A percentile compares a stretch with the other conserved stretches of the same genome.
Conservation (phyloP, 2,797 vertebrate genomes). For the Jordanella pulchra region DNA sequence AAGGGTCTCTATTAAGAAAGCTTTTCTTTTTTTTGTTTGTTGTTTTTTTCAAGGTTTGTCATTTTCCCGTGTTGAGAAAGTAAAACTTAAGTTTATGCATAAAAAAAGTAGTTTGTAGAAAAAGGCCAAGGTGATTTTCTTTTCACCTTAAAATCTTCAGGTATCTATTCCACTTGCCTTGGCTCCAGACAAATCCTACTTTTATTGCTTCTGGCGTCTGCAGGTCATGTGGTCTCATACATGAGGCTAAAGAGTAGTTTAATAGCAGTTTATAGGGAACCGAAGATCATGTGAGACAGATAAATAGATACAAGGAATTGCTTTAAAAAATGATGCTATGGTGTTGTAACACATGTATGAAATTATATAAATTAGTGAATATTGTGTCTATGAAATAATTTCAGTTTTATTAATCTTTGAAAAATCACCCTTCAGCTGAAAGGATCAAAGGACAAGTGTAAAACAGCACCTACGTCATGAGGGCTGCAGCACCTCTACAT, state of each 20-base stretch:
- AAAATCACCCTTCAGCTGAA: slow-evolving; percentile 70
- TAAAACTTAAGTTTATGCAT: not conserved
- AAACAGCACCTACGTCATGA: slow-evolving; percentile 78
- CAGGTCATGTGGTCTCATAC: slow-evolving; percentile 65
- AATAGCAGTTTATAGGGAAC: not conserved
- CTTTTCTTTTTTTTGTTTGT: not conserved
- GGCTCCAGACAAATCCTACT: slow-evolving; percentile 67
- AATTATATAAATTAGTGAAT: slow-evolving; percentile 1
- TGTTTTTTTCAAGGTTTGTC: not conserved
- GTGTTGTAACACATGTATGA: not conserved
- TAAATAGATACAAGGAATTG: slow-evolving; percentile 31
- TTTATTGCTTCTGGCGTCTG: slow-evolving; percentile 79
- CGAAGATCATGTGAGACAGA: slow-evolving; percentile 8
- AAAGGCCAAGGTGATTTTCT: slow-evolving; percentile 47
- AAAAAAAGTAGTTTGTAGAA: not conserved
- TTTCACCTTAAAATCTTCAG: slow-evolving; percentile 33
- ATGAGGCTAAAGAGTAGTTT: slow-evolving; percentile 29
- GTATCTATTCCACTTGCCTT: slow-evolving; percentile 31
- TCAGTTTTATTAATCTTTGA: slow-evolving; percentile 58
- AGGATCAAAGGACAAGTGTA: slow-evolving; percentile 73
- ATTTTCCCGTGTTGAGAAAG: not conserved
- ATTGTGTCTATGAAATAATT: slow-evolving; percentile 29
- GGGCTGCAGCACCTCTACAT: slow-evolving; percentile 69
- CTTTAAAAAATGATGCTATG: not conserved
- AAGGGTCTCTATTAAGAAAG: not conserved